phyloP scores from a whole-genome alignment of 2,888 invertebrate species.

The Tipula vernalis region DNA sequence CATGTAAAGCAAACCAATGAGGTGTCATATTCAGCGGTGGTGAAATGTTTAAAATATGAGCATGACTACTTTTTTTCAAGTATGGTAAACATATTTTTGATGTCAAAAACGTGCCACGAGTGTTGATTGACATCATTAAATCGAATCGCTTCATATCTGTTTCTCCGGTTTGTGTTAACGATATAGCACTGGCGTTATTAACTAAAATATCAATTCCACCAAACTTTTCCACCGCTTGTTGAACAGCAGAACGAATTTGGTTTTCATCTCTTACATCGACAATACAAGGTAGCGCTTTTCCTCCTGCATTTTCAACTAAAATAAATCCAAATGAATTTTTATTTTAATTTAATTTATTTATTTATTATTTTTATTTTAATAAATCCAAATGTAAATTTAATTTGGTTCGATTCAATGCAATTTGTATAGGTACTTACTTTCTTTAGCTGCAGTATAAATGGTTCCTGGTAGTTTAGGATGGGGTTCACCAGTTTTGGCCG shows the following conservation, averaged over 20 bases:
- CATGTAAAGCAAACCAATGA: conserved; percentile 78
- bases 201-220: conserved; percentile 91
- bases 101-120: conserved; percentile 87
- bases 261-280: conserved; percentile 72
- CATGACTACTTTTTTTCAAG: conserved; percentile 73
- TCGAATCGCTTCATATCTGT: conserved; percentile 96
- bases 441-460: conserved; percentile 66
- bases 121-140: conserved; percentile 89
- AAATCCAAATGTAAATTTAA: conserved; percentile 31
- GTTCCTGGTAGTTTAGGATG: conserved; percentile 47
- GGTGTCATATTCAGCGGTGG: conserved; percentile 86
- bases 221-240: conserved; percentile 60
- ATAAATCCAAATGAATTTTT: conserved; percentile 12
- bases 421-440: conserved; percentile 45
- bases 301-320: conserved; percentile 67
- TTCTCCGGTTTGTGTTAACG: conserved; percentile 61
- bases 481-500: conserved; percentile 65
- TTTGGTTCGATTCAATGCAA: conserved; percentile 41
- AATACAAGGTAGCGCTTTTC: conserved; percentile 64
- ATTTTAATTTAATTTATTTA: too few relatives aligned
- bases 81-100: conserved; percentile 84
- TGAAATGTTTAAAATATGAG: conserved; percentile 89
- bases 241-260: conserved; percentile 52
- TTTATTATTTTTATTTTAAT: too few relatives aligned
- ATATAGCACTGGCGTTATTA: conserved; percentile 95